phyloP scores from a whole-genome alignment of 1,140 invertebrate species.

The Bombus pyrosoma region DNA sequence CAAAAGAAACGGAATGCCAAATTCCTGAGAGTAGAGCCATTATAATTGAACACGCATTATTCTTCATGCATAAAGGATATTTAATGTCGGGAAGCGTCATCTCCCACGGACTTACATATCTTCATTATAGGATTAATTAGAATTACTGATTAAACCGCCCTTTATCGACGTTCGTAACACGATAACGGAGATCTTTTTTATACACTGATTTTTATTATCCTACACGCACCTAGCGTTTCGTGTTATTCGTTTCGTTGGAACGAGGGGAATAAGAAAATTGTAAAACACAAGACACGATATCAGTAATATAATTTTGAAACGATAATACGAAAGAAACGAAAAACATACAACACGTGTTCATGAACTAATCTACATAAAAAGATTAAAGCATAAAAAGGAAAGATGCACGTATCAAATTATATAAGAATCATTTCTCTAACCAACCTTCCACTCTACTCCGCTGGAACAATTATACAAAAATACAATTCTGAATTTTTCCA shows the following conservation, averaged over 20 bases:
- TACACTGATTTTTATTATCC: not conserved
- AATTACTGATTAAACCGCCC: slow-evolving; percentile 21
- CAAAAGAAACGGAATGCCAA: slow-evolving; percentile 69
- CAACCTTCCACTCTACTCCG: too few species aligned
- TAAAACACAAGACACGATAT: not conserved
- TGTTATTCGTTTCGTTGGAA: not conserved
- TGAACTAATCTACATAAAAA: too few species aligned
- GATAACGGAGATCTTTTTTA: not conserved
- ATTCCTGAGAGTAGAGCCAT: slow-evolving; percentile 64
- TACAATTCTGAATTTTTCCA: not conserved
- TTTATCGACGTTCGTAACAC: not conserved
- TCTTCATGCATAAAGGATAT: slow-evolving; percentile 64
- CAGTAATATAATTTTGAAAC: not conserved
- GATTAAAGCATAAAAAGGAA: not conserved
- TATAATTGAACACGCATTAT: slow-evolving; percentile 59
- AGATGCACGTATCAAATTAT: not conserved
- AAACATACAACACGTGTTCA: too few species aligned
- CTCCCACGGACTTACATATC: slow-evolving; percentile 9
- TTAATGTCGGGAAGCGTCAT: slow-evolving; percentile 33
- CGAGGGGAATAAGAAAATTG: too few species aligned
- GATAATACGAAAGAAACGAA: not conserved
- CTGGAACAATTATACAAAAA: not conserved
- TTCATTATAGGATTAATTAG: slow-evolving; percentile 46
- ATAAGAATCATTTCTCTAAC: not conserved
- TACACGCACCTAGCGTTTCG: not conserved